Conservation (phyloP, 2,797 vertebrate species). For the Coregonus suidteri region DNA sequence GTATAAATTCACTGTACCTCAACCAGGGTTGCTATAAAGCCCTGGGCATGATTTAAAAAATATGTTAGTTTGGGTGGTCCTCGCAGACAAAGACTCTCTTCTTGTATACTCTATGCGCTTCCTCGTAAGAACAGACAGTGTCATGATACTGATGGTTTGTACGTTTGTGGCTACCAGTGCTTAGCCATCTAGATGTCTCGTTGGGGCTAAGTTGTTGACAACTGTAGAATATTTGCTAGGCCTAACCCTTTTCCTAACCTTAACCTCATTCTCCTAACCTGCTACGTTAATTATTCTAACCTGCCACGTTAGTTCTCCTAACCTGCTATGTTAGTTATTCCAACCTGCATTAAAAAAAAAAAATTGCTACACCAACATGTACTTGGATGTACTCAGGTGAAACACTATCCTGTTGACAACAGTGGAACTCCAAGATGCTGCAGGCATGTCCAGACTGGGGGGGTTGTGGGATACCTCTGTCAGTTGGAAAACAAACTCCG, state of each 20-base stretch:
- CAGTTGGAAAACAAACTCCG: conserved; percentile 20
- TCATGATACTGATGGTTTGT: too few species aligned
- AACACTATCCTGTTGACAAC: conserved; percentile 3
- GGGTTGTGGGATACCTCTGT: conserved; percentile 44
- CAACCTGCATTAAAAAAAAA: too few species aligned
- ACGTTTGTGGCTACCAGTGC: too few species aligned
- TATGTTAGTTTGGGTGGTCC: background rate
- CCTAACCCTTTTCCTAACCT: too few species aligned
- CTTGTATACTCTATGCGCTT: background rate
- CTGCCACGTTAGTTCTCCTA: too few species aligned
- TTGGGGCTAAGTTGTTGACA: too few species aligned
- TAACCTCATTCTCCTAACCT: too few species aligned
- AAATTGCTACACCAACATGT: background rate
- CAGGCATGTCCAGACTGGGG: conserved; percentile 57
- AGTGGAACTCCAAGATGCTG: background rate
- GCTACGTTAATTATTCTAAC: too few species aligned
- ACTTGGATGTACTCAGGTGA: background rate
- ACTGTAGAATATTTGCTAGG: too few species aligned
- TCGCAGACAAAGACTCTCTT: too few species aligned
- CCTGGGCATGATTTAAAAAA: background rate
- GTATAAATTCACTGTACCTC: background rate
- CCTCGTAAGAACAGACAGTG: background rate
- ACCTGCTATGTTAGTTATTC: too few species aligned
- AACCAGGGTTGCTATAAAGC: background rate
- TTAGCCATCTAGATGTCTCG: too few species aligned